Evolutionary conservation across 2,113 vertebrate genomes (phyloP).

Genomic region (Aegithalos caudatus): DNA sequence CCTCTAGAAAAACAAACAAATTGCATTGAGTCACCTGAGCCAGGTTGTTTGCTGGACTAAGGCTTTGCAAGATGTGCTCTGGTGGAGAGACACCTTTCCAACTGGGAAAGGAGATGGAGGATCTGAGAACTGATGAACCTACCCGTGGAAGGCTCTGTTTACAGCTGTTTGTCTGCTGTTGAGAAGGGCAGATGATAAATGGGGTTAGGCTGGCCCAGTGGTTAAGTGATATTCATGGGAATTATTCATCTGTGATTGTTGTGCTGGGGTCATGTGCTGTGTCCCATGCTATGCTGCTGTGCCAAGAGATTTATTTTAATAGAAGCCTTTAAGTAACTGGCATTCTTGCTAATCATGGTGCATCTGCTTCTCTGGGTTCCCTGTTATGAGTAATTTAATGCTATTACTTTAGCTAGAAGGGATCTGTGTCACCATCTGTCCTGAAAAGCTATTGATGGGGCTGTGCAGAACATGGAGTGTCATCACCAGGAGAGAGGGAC

Average conservation of each 20-base stretch:
- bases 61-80: not conserved
- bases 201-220: not conserved
- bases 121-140: not conserved
- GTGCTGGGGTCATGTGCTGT: conserved; percentile 31
- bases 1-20: not conserved
- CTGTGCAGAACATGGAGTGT: conserved; percentile 34
- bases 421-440: conserved; percentile 72
- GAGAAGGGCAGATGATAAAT: conserved; percentile 22
- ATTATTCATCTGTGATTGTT: conserved; percentile 41
- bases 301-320: conserved; percentile 68
- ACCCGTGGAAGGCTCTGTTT: not conserved
- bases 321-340: conserved; percentile 71
- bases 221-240: conserved; percentile 33
- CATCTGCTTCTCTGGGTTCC: conserved; percentile 66
- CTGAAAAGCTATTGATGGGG: conserved; percentile 54
- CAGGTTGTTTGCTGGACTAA: not conserved
- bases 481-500: conserved; percentile 12
- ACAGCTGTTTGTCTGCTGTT: not conserved
- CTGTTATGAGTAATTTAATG: conserved; percentile 69
- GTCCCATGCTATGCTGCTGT: conserved; percentile 34
- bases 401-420: conserved; percentile 66
- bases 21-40: not conserved
- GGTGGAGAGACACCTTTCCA: accelerated
- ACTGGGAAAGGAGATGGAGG: not conserved
- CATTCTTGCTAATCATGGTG: conserved; percentile 67